Evolutionary conservation across 2,888 invertebrate genomes (phyloP).

Genomic region (Callosobruchus maculatus): DNA sequence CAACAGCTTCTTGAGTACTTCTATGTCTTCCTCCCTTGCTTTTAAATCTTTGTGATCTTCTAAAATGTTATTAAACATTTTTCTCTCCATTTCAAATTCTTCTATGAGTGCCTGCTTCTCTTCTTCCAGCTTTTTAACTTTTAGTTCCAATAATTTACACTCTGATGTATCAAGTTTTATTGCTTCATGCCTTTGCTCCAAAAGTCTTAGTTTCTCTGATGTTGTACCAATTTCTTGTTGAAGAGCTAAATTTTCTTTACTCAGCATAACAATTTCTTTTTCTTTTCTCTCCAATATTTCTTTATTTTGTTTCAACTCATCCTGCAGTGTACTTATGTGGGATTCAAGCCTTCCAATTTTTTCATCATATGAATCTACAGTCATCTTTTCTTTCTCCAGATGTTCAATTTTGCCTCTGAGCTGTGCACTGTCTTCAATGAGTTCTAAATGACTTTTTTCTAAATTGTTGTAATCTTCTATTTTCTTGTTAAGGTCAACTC

Average conservation of each 20-base stretch:
- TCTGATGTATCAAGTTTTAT: conserved; percentile 20
- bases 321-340: conserved; percentile 27
- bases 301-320: conserved; percentile 23
- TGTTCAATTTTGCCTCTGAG: conserved; percentile 23
- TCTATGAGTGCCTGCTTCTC: conserved; percentile 18
- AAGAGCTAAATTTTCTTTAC: conserved; percentile 19
- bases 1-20: conserved; percentile 14
- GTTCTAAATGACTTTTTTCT: conserved; percentile 39
- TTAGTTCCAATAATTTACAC: conserved; percentile 22
- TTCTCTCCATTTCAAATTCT: conserved; percentile 25
- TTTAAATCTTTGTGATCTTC: conserved; percentile 21
- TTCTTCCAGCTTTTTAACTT: conserved; percentile 24
- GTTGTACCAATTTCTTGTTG: conserved; percentile 20
- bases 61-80: conserved; percentile 23
- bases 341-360: conserved; percentile 27
- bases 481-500: conserved; percentile 22
- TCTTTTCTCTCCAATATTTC: conserved; percentile 25
- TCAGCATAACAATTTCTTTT: conserved; percentile 17
- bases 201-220: conserved; percentile 21
- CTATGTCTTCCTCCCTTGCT: conserved; percentile 19
- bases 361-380: conserved; percentile 19
- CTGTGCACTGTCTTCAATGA: conserved; percentile 36
- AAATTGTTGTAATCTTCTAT: conserved; percentile 31
- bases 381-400: conserved; percentile 26
- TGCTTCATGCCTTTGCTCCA: conserved; percentile 21